phyloP scores from a whole-genome alignment of 2,113 vertebrate species.

The Murina feae region DNA sequence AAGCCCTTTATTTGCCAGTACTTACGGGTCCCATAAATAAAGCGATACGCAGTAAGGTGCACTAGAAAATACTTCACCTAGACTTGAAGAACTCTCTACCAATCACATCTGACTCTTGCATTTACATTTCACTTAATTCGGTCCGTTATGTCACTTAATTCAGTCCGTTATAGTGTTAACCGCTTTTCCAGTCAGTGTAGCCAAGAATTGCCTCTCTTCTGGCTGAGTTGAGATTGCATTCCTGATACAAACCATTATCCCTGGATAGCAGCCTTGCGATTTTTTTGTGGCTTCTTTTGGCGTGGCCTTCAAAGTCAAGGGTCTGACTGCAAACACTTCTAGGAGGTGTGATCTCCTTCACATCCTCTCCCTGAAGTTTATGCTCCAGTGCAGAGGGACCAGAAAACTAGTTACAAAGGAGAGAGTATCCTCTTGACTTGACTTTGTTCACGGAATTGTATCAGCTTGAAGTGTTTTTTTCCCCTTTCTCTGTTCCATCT shows the following conservation, averaged over 20 bases:
- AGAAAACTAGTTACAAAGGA: neutral
- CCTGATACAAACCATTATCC: neutral
- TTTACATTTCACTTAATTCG: neutral
- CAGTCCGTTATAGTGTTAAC: neutral
- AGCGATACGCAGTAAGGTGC: neutral
- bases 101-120: neutral
- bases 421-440: neutral
- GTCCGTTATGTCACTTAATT: neutral
- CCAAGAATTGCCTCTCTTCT: neutral
- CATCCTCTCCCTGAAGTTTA: neutral
- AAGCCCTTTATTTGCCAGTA: neutral
- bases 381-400: neutral
- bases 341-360: neutral
- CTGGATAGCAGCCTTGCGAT: neutral
- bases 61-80: neutral
- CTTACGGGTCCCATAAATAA: neutral
- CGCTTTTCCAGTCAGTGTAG: neutral
- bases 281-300: neutral
- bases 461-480: neutral
- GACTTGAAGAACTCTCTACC: neutral
- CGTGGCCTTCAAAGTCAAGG: neutral
- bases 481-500: neutral
- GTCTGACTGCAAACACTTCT: neutral
- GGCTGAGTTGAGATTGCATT: neutral
- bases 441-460: neutral